Base-by-base conservation (phyloP, 2,113 vertebrate species). In the Oriolus oriolus region DNA sequence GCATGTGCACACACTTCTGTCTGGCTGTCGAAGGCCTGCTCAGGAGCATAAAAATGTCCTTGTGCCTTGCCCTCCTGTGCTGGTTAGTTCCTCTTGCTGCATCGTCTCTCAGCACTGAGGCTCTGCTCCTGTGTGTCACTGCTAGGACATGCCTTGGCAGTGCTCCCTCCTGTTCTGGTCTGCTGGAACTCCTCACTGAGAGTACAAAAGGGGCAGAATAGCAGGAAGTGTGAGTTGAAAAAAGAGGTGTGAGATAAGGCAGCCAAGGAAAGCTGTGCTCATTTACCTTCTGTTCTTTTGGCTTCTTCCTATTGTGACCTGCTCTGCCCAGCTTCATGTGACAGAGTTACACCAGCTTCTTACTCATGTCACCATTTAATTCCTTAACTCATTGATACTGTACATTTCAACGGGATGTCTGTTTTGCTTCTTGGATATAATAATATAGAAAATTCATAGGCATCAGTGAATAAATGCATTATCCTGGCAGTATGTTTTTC, bases 221-320 rank as follows among this genome's bases (percentile, higher is more conserved):
- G 92, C 56, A 87, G 87, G 69, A 64, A 92, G 54, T 28, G 28
- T 1, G 13, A 83, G n/a, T 2, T 89, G 65, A 26, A 60, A 87
- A 80, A 75, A 37, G 45, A 83, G 13, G 14, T 63, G 52, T 83
- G 83, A 87, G 61, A 42, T 77, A 52, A 66, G 53, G 45, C 65
- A 79, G 61, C 33, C 31, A 41, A 68, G 73, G 64, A 81, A 81
- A 63, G 76, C 64, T n/a, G 20, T 26, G 42, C 65, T 87, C 68
- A 8, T 77, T 90, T 78, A 30, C 91, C 77, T 95, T 91, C 91
- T 88, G 73, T 89, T 93, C 77, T 45, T 44, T 65, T 81, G 66
- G 53, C 69, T 87, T 81, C 42, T 35, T 81, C 50, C 45, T 93
- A 39, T 56, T 45, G 84, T 10, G 54, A n/a, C 42, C 66, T 74